Conservation (phyloP, 2,888 invertebrate genomes). For the Capitulum mitella region DNA sequence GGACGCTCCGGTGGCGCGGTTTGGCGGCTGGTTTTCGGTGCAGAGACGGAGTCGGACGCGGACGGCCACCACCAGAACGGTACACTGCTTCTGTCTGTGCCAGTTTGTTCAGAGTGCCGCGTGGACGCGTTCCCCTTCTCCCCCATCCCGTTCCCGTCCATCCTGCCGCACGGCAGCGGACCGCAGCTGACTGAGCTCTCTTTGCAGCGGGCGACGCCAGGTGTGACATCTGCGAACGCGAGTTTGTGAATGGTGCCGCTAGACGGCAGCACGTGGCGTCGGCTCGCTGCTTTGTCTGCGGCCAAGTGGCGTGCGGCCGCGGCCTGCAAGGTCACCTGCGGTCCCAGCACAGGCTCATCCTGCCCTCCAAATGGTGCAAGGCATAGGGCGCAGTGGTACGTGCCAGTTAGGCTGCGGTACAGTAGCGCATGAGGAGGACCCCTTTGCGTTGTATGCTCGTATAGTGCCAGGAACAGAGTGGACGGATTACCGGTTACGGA, state of each 20-base stretch:
- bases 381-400: too few species aligned
- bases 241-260: not conserved
- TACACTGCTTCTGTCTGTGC: not conserved
- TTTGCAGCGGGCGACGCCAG: conserved; percentile 15
- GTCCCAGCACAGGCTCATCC: conserved; percentile 1
- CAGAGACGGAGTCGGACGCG: not conserved
- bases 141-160: too few species aligned
- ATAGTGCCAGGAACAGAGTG: not conserved
- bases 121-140: not conserved
- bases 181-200: not conserved
- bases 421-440: too few species aligned
- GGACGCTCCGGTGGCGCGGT: too few species aligned
- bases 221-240: conserved; percentile 16
- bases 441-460: too few species aligned
- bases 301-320: conserved; percentile 11
- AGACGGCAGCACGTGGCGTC: conserved; percentile 8
- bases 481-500: not conserved
- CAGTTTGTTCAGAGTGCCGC: not conserved
- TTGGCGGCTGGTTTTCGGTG: not conserved
- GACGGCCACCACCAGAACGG: not conserved
- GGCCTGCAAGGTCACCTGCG: conserved; percentile 8
- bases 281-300: conserved; percentile 15
- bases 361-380: not conserved
- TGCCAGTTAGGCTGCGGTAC: too few species aligned
- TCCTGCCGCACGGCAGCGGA: too few species aligned